Evolutionary conservation across 2,888 invertebrate species (phyloP).

Genomic region (Agriotes lineatus): DNA sequence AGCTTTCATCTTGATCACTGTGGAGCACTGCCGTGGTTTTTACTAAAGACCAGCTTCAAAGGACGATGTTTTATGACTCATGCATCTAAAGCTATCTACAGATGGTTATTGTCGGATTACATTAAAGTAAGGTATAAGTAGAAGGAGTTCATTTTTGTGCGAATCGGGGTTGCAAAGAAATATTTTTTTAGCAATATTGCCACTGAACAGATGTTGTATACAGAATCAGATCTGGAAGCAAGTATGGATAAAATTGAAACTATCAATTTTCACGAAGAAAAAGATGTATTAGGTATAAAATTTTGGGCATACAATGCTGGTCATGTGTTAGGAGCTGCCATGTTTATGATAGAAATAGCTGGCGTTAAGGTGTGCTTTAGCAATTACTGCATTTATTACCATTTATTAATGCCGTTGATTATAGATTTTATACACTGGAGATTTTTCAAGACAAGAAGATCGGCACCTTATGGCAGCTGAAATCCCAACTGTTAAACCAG

Average conservation of each 20-base stretch:
- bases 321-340: constrained; percentile 98
- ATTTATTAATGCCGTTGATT: constrained; percentile 43
- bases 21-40: constrained; percentile 97
- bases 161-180: no score
- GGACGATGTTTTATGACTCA: constrained; percentile 99
- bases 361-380: constrained; percentile 97
- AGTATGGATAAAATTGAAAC: constrained; percentile 99
- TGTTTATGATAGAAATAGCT: constrained; percentile 99
- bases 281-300: constrained; percentile 94
- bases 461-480: constrained; percentile 99
- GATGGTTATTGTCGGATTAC: constrained; percentile 98
- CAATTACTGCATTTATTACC: no score
- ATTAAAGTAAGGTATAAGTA: constrained; percentile 90
- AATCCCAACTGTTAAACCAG: constrained; percentile 95
- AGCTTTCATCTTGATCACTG: constrained; percentile 99
- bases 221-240: constrained; percentile 95
- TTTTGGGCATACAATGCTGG: constrained; percentile 99
- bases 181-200: constrained; percentile 95
- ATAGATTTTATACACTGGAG: constrained; percentile 93
- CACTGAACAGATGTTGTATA: constrained; percentile 96
- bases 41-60: constrained; percentile 96
- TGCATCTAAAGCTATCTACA: constrained; percentile 98
- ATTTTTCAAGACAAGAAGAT: constrained; percentile 98
- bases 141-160: no score
- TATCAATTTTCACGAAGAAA: constrained; percentile 97